Base-by-base conservation (phyloP, 2,888 invertebrate species). In the Polia nebulosa region DNA sequence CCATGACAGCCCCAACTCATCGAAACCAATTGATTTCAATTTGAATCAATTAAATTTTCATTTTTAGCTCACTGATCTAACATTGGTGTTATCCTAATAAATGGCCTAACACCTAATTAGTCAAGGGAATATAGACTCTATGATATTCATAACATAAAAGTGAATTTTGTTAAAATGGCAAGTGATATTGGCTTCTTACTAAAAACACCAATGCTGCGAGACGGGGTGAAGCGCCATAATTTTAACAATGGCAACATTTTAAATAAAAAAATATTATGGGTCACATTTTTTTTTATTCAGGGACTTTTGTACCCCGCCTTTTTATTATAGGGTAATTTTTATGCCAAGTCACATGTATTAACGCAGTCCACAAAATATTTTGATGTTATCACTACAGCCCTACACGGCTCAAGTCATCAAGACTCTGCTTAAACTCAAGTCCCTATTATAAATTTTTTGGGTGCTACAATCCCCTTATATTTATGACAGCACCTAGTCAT, bases 121-220 rank as follows among this genome's bases (percentile, higher is more conserved):
- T 63, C 80, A 69, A 81, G 75, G 80, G 82, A 82, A 82, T 83
- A 82, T 82, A 83, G 67, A 77, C 72, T 66, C 79, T 82, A 82
- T 73, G 71, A 75, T 69, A 68, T 72, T 72, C 51, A 47, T 59
- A 80, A 77, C 73, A 76, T 59, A 76, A 82, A 73, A 58, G 66
- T 81, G 71, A 79, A 73, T 77, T 82, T 79, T 53, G 45, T 81
- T 68, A 72, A 81, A 86, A 85, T 87, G 87, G 87, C 87, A 87
- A 87, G 87, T 85, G 82, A 80, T 78, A 78, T 78, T 86, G 87
- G 87, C 86, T 84, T 81, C 55, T 49, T 63, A 65, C 63, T 60
- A 64, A 64, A n/a, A 63, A 79, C 72, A 65, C 74, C 63, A 75
- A 69, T 34, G 44, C n/a, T n/a, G 63, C 68, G 52, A 61, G 70